Evolutionary conservation across 2,888 invertebrate genomes (phyloP).

Genomic region (Phalera bucephala): DNA sequence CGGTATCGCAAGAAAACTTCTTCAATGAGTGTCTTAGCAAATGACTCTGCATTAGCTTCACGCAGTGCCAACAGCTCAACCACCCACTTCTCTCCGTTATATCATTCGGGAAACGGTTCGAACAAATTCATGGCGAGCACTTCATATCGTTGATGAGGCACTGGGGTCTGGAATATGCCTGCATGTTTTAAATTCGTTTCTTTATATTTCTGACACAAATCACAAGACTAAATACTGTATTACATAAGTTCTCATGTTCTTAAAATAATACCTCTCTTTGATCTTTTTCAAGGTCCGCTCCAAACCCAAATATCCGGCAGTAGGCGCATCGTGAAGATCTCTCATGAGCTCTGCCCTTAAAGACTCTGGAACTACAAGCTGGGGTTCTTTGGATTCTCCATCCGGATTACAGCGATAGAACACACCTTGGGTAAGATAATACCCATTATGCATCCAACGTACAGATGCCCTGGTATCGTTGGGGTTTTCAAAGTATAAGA

Average conservation of each 20-base stretch:
- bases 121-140: slow-evolving; percentile 24
- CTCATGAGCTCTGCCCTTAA: not conserved
- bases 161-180: slow-evolving; percentile 19
- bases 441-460: not conserved
- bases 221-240: not conserved
- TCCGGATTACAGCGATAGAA: not conserved
- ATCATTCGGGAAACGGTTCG: slow-evolving; percentile 9
- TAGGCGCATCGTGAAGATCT: not conserved
- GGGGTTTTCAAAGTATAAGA: not conserved
- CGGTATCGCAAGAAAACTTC: slow-evolving; percentile 12
- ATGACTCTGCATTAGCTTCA: slow-evolving; percentile 1
- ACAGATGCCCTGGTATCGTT: not conserved
- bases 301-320: not conserved
- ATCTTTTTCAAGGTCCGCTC: not conserved
- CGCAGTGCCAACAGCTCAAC: not conserved
- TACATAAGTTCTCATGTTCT: not conserved
- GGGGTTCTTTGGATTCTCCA: not conserved
- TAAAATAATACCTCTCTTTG: slow-evolving; percentile 1
- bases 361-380: not conserved
- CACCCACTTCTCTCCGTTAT: slow-evolving; percentile 2
- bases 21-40: slow-evolving; percentile 1
- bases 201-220: slow-evolving; percentile 18
- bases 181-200: slow-evolving; percentile 19
- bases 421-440: not conserved
- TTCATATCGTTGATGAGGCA: slow-evolving; percentile 15